phyloP scores from a whole-genome alignment of 1,140 invertebrate species.

The Drosophila elegans region DNA sequence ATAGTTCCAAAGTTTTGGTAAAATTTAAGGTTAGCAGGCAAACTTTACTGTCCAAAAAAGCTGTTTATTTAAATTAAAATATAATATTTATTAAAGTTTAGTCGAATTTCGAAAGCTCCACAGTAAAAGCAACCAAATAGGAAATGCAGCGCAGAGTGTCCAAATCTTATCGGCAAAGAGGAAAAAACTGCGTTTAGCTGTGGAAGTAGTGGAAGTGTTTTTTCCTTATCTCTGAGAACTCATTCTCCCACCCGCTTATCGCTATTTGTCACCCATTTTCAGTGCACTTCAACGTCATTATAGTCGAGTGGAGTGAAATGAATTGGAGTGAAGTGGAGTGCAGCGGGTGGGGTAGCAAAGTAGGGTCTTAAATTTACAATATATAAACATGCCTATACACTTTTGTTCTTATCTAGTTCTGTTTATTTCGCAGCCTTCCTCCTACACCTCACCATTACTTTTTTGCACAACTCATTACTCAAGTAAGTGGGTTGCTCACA shows the following conservation, averaged over 20 bases:
- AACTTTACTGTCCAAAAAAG: too few relatives aligned
- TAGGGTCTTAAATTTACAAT: conserved; percentile 17
- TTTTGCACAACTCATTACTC: conserved; percentile 41
- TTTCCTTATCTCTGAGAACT: conserved; percentile 20
- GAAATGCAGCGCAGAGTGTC: conserved; percentile 8
- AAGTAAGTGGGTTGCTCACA: conserved; percentile 34
- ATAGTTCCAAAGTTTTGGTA: too few relatives aligned
- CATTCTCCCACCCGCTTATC: conserved; percentile 27
- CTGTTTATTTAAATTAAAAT: too few relatives aligned
- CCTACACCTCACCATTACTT: background rate
- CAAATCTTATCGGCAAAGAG: conserved; percentile 18
- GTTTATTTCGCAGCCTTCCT: conserved; percentile 24
- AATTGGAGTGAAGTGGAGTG: conserved; percentile 12
- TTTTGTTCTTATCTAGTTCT: conserved; percentile 42
- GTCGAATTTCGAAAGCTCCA: background rate
- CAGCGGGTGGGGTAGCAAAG: conserved; percentile 18
- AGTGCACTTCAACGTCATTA: conserved; percentile 55
- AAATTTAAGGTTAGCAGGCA: too few relatives aligned
- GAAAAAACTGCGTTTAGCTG: background rate
- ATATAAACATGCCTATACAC: conserved; percentile 6
- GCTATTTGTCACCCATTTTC: conserved; percentile 52
- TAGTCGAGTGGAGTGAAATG: conserved; percentile 35
- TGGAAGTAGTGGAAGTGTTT: conserved; percentile 15
- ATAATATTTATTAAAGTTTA: too few relatives aligned
- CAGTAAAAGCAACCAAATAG: background rate